phyloP scores from a whole-genome alignment of 2,113 vertebrate species.

The Nipponia nippon region DNA sequence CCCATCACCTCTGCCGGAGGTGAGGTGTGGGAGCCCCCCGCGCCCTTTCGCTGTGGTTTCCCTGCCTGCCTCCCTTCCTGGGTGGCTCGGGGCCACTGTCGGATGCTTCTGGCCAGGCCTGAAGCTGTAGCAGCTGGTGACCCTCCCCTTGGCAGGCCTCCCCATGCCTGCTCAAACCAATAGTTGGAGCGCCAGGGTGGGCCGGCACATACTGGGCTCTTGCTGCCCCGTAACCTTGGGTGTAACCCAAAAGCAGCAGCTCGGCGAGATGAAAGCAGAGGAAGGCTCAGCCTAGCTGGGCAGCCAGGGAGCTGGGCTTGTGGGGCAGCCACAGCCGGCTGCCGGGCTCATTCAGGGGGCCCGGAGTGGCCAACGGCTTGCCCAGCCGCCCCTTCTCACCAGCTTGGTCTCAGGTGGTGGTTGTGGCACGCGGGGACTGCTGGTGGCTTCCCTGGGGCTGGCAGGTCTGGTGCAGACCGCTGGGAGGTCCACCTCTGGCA shows the following conservation, averaged over 20 bases:
- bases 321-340: neutral
- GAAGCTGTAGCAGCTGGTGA: neutral
- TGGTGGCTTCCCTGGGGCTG: neutral
- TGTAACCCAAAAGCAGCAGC: slow-evolving; percentile 2
- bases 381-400: neutral
- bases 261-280: neutral
- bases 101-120: neutral
- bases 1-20: neutral
- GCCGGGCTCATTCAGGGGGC: neutral
- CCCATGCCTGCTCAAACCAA: neutral
- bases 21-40: neutral
- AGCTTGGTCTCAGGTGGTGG: rapidly evolving
- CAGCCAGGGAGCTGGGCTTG: neutral
- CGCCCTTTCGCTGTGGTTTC: neutral
- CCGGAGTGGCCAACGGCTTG: rapidly evolving
- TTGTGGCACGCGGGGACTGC: neutral
- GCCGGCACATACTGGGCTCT: neutral
- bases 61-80: neutral
- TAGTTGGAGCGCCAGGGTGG: neutral
- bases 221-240: neutral
- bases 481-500: neutral
- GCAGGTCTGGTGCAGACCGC: neutral
- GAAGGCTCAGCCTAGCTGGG: neutral
- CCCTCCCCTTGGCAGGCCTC: neutral
- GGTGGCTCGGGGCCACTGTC: neutral